Evolutionary conservation across 1,140 invertebrate species (phyloP).

Genomic region (Micrasema longulum): DNA sequence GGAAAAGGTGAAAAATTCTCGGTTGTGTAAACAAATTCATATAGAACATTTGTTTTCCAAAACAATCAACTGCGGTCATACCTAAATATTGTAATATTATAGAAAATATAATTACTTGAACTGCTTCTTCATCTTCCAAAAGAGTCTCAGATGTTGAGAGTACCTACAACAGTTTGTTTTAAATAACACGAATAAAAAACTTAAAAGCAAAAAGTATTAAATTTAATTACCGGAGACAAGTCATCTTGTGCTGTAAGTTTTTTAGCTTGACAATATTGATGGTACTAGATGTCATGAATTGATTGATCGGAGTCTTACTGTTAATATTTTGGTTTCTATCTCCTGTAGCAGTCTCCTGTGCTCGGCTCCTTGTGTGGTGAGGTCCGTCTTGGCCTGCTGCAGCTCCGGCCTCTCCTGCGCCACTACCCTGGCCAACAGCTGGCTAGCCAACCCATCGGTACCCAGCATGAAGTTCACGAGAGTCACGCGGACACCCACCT

Average conservation of each 20-base stretch:
- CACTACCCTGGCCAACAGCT: constrained; percentile 90
- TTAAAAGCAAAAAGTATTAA: background rate
- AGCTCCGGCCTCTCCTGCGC: constrained; percentile 92
- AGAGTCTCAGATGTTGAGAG: constrained; percentile 91
- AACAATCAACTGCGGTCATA: too few relatives aligned
- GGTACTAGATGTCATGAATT: background rate
- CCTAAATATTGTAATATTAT: too few relatives aligned
- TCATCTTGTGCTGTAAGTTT: too few relatives aligned
- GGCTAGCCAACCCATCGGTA: constrained; percentile 89
- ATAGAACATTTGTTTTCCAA: too few relatives aligned
- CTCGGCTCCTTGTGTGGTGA: constrained; percentile 90
- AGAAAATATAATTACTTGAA: constrained; percentile 74
- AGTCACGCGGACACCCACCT: constrained; percentile 92
- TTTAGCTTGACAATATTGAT: too few relatives aligned
- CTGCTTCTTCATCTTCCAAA: constrained; percentile 94
- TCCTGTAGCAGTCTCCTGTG: constrained; percentile 93
- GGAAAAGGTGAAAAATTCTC: too few relatives aligned
- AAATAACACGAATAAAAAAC: background rate
- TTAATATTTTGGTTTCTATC: constrained; percentile 92
- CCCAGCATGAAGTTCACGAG: constrained; percentile 96
- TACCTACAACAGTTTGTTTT: constrained; percentile 74
- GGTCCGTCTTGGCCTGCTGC: constrained; percentile 90
- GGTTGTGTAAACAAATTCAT: too few relatives aligned
- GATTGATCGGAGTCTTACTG: too few relatives aligned
- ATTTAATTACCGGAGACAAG: too few relatives aligned